These are phyloP conservation scores for Lasioglossum malachurum DNA, from an alignment of 2,888 invertebrate genomes.

Conservation along the genomic window DNA sequence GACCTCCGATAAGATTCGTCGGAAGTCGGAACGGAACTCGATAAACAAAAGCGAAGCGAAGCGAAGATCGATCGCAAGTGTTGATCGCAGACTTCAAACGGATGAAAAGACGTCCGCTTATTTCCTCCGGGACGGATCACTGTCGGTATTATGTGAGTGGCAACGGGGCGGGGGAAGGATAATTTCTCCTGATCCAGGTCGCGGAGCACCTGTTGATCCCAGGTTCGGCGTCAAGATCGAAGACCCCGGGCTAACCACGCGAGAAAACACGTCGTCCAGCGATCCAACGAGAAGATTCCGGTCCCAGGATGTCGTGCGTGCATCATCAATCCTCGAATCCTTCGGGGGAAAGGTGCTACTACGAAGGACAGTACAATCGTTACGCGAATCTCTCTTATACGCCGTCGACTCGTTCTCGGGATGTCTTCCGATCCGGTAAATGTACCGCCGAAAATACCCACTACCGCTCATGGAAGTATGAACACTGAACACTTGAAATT, in stretches of 20 bases:
- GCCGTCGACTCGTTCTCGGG: conserved; percentile 18
- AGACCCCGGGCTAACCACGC: neutral
- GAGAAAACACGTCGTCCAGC: neutral
- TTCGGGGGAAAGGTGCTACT: conserved; percentile 37
- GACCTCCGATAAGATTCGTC: neutral
- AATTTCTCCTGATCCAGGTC: conserved; percentile 15
- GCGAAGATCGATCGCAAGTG: neutral
- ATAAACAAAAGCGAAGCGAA: conserved; percentile 27
- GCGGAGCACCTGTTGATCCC: conserved; percentile 14
- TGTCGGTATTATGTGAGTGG: conserved; percentile 43
- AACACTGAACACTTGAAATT: no score
- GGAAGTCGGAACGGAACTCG: neutral
- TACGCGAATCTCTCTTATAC: conserved; percentile 24
- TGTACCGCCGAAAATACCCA: no score
- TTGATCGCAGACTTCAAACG: conserved; percentile 33
- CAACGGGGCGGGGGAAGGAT: neutral
- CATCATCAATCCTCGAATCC: conserved; percentile 52
- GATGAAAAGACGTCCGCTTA: conserved; percentile 13
- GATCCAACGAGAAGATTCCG: neutral
- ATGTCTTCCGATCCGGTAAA: conserved; percentile 48
- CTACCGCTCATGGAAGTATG: no score
- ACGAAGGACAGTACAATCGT: conserved; percentile 43
- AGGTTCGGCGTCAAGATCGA: neutral
- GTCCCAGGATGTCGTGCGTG: conserved; percentile 59
- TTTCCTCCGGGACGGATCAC: neutral